phyloP scores from a whole-genome alignment of 2,113 vertebrate genomes.

The Bettongia penicillata region DNA sequence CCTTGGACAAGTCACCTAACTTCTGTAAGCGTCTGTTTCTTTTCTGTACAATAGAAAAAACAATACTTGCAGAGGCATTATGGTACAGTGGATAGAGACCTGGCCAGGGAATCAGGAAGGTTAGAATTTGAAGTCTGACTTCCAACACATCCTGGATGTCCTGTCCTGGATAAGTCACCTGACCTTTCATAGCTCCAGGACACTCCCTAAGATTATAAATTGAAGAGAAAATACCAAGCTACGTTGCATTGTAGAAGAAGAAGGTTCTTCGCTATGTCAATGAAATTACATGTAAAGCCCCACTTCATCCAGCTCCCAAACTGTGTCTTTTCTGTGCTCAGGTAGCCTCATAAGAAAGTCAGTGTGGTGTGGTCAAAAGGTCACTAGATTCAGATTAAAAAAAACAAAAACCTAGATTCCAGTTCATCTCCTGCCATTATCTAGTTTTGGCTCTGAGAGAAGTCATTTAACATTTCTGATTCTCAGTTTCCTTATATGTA shows the following conservation, averaged over 20 bases:
- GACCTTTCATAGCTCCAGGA: background rate
- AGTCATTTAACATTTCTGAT: background rate
- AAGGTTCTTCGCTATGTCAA: background rate
- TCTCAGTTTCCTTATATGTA: background rate
- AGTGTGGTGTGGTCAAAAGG: background rate
- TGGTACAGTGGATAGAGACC: background rate
- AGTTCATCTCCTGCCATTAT: background rate
- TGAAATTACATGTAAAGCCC: background rate
- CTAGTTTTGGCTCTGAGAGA: background rate
- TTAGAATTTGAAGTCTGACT: background rate
- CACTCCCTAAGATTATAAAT: background rate
- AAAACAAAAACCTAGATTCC: background rate
- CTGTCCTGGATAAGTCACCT: background rate
- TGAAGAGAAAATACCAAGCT: background rate
- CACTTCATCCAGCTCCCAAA: slow-evolving; percentile 36
- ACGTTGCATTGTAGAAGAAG: background rate
- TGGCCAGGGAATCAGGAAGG: background rate
- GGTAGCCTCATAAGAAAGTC: background rate
- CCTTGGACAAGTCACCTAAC: background rate
- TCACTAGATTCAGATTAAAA: background rate
- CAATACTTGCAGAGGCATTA: background rate
- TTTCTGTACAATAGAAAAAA: background rate
- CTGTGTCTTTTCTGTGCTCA: slow-evolving; percentile 50
- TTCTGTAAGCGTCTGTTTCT: background rate
- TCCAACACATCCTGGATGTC: background rate